Evolutionary conservation across 2,797 vertebrate genomes (phyloP), one percentile per base, ranked within the genome.

Genomic region (Lagodon rhomboides): DNA sequence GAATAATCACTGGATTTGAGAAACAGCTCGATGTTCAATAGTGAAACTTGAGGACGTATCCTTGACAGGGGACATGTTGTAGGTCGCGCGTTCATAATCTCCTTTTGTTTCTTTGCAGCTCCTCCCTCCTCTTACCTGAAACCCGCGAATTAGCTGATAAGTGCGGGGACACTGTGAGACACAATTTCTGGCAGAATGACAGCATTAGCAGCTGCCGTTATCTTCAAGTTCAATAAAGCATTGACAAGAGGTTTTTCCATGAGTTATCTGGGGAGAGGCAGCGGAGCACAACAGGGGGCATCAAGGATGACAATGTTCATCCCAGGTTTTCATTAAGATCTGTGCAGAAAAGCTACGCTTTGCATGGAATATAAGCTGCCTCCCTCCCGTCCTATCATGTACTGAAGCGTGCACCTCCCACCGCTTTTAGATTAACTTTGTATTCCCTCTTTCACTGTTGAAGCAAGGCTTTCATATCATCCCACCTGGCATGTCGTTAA

Each of bases 341-440:
- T 75, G 70, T 69, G 68, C 72, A 82, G 87, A 91, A 89, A 85
- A 89, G 73, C 79, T 49, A 50, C 10, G 16, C 77, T 77, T 87
- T 83, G 84, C 76, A 77, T 75, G 71, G 79, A 75, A 82, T 83
- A 66, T 82, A 82, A 87, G 78, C 77, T 70, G 65, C 84, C 81
- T 82, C 76, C 83, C 75, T 75, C 77, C 70, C 44, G 10, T 64
- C 75, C 86, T 83, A 80, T 90, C 90, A 80, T 89, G 77, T 83
- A 65, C 78, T 62, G 77, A 73, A 82, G 77, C 30, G 27, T 74
- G 65, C 73, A 20, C 84, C 76, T 82, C 89, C 89, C 80, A 87
- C 84, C 83, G 91, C 79, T 90, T 91, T 91, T 87, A 89, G 83
- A 93, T 91, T 89, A 90, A 89, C 88, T 91, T 89, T 86, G 86